phyloP scores from a whole-genome alignment of 2,113 vertebrate genomes.

The Ctenomys sociabilis region DNA sequence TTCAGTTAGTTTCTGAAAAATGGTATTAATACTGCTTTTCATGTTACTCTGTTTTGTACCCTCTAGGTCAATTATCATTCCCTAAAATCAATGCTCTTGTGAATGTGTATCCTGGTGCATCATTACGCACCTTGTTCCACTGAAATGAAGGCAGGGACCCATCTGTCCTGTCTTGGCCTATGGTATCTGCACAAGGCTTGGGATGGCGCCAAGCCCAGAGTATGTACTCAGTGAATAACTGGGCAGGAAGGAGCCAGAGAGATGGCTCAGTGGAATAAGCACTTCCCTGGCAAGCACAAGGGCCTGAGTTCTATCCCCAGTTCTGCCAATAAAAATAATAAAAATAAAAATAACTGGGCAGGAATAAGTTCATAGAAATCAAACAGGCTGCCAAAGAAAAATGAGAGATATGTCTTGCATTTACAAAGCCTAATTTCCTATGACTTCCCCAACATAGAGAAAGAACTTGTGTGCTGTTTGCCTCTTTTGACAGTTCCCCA shows the following conservation, averaged over 20 bases:
- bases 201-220: too few relatives aligned
- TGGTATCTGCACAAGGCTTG: not conserved
- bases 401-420: accelerated
- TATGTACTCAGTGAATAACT: accelerated
- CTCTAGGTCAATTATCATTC: not conserved
- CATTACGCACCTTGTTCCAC: not conserved
- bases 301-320: too few relatives aligned
- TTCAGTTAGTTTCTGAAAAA: not conserved
- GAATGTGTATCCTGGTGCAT: not conserved
- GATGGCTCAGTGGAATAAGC: too few relatives aligned
- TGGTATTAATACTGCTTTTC: not conserved
- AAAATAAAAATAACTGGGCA: accelerated
- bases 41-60: not conserved
- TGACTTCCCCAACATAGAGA: not conserved
- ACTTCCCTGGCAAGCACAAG: too few relatives aligned
- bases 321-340: too few relatives aligned
- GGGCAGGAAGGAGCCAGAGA: too few relatives aligned
- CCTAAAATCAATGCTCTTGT: not conserved
- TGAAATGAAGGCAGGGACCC: not conserved
- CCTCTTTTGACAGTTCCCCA: accelerated
- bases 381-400: accelerated
- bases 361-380: too few relatives aligned
- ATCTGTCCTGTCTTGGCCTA: accelerated
- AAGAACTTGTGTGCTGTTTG: accelerated
- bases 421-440: not conserved